Evolutionary conservation across 64 coral and sea anemone species (phyloP).

Genomic region (Hydrozoanthus tunicans): DNA sequence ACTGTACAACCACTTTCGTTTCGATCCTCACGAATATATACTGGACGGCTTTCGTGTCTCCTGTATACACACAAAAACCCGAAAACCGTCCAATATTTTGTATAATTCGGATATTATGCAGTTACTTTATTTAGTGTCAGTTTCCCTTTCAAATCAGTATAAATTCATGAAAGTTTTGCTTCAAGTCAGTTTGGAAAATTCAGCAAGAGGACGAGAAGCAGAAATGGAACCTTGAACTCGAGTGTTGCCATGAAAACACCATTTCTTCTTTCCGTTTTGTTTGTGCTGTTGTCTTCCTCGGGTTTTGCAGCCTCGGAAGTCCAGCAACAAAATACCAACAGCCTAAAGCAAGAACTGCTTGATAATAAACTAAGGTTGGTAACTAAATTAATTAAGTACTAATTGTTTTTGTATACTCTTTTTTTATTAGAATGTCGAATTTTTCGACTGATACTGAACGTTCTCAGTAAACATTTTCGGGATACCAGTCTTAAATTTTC

Average conservation of each 20-base stretch:
- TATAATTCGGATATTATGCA: no score
- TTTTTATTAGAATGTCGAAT: no score
- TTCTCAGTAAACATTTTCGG: no score
- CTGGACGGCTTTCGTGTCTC: no score
- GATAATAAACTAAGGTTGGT: not conserved
- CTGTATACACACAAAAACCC: no score
- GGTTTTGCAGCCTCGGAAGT: not conserved
- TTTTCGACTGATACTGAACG: no score
- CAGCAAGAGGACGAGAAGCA: not conserved
- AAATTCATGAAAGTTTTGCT: not conserved
- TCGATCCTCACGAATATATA: no score
- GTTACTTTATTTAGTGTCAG: not conserved
- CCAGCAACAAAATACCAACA: not conserved
- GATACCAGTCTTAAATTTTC: no score
- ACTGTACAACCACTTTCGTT: no score
- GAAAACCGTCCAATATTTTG: no score
- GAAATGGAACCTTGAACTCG: not conserved
- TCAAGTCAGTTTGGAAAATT: not conserved
- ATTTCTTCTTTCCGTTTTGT: not conserved
- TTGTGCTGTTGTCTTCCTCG: not conserved
- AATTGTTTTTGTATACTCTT: no score
- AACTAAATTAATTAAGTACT: not conserved
- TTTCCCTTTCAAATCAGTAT: not conserved
- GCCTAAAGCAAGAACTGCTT: not conserved
- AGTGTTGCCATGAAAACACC: not conserved